phyloP scores from a whole-genome alignment of 2,797 vertebrate genomes.

The Xiphorhynchus erythropygius region DNA sequence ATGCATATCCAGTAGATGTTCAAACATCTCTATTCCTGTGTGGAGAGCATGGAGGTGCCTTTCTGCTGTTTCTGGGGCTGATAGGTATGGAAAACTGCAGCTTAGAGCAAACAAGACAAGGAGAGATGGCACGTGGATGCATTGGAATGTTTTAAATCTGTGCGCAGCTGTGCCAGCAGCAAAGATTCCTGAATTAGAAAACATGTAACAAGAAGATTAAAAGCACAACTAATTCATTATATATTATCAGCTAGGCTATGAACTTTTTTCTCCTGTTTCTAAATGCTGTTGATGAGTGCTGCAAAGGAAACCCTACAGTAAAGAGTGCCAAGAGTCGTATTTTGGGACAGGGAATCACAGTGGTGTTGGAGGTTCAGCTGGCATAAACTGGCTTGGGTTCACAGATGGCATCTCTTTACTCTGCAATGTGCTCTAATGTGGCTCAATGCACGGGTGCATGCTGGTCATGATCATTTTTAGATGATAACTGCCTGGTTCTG shows the following conservation, averaged over 20 bases:
- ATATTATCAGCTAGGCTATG: background rate
- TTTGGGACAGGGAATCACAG: background rate
- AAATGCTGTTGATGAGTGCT: background rate
- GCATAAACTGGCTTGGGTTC: background rate
- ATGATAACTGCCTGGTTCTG: background rate
- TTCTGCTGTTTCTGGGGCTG: background rate
- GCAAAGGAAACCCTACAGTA: background rate
- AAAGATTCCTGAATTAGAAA: background rate
- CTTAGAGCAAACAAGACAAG: background rate
- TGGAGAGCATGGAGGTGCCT: background rate
- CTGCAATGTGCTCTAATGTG: background rate
- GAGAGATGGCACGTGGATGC: background rate
- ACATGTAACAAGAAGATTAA: background rate
- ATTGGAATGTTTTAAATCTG: background rate
- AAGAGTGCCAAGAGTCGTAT: background rate
- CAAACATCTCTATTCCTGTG: background rate
- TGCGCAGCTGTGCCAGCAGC: background rate
- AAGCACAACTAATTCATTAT: background rate
- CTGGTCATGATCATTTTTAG: background rate
- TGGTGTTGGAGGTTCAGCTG: background rate
- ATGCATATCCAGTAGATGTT: background rate
- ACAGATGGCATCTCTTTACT: background rate
- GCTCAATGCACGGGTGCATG: fast-evolving
- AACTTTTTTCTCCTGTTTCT: background rate
- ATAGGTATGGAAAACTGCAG: background rate